A percentile compares a stretch with the other conserved stretches of the same genome.
These are phyloP conservation scores for Numenius arquata DNA, from an alignment of 2,113 vertebrate genomes.

Conservation along the genomic window DNA sequence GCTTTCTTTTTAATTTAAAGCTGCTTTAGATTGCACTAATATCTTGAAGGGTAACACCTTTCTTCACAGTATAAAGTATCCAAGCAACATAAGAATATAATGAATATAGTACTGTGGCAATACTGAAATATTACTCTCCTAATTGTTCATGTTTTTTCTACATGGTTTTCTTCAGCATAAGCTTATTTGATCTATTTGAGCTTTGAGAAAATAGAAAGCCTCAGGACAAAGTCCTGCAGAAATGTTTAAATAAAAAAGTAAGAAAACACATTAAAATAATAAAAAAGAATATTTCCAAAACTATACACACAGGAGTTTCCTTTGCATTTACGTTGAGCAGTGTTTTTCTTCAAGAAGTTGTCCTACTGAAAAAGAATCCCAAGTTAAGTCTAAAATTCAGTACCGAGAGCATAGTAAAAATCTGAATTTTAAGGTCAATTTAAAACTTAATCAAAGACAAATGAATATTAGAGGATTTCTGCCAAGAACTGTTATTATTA, in stretches of 20 bases:
- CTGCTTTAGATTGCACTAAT: not conserved
- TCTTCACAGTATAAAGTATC: not conserved
- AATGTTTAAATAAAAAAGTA: not conserved
- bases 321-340: not conserved
- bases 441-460: slow-evolving; percentile 62
- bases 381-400: not conserved
- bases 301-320: not conserved
- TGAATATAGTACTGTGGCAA: not conserved
- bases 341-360: not conserved
- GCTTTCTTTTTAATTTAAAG: not conserved
- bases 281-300: not conserved
- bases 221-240: not conserved
- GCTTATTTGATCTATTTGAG: not conserved
- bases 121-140: not conserved
- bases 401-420: not conserved
- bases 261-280: not conserved
- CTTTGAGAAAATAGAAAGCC: not conserved
- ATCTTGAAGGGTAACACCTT: not conserved
- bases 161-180: not conserved
- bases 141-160: not conserved
- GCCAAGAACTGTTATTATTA: slow-evolving; percentile 51
- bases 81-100: not conserved
- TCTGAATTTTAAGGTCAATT: slow-evolving; percentile 53
- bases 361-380: not conserved
- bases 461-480: slow-evolving; percentile 47